Percentiles rank a stretch among this genome's conserved stretches.
Conservation (phyloP, 2,797 vertebrate species). For the Cynopterus sphinx region DNA sequence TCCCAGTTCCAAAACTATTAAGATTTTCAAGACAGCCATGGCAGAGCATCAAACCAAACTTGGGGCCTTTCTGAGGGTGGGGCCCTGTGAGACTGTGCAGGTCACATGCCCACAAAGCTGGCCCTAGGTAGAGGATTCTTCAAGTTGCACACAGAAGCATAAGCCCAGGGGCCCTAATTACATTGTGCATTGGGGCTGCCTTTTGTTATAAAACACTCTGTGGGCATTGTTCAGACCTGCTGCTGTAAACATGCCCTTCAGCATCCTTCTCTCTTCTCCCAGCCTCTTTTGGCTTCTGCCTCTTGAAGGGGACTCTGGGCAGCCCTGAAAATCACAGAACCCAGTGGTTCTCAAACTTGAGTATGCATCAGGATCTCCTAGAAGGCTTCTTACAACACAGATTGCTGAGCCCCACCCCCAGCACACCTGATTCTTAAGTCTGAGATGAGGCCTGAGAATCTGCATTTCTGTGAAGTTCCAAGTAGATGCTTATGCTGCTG, state of each 20-base stretch:
- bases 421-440: neutral
- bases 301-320: neutral
- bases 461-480: neutral
- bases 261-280: neutral
- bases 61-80: neutral
- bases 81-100: neutral
- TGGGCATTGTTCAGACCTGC: constrained; percentile 47
- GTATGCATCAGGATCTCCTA: neutral
- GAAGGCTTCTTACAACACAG: neutral
- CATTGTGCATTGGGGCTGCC: neutral
- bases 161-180: neutral
- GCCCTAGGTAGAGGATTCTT: neutral
- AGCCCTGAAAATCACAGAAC: neutral
- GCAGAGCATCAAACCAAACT: neutral
- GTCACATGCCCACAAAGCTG: neutral
- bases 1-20: neutral
- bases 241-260: neutral
- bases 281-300: neutral
- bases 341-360: neutral
- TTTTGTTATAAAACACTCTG: neutral
- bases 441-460: neutral
- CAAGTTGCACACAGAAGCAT: neutral
- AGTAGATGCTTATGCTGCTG: neutral
- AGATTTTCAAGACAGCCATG: neutral
- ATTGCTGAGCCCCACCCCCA: neutral